Base-by-base conservation (phyloP, 2,113 vertebrate genomes). In the Globicephala melas region DNA sequence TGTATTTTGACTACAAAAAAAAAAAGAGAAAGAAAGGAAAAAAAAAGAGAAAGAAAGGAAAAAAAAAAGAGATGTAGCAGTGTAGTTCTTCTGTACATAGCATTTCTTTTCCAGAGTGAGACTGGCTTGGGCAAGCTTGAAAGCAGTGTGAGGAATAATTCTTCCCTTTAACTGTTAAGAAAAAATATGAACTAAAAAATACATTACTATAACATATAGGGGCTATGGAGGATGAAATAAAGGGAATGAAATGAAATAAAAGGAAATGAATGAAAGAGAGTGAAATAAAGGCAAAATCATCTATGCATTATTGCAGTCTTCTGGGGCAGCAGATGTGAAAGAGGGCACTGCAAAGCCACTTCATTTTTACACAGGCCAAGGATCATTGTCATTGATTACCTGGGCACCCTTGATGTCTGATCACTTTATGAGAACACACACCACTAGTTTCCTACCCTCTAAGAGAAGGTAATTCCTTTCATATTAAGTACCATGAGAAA, bases 161-260 rank as follows among this genome's bases (percentile, higher is more conserved):
- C 31, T 74, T 95, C 89, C 67, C 80, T 47, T 80, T 93, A 90
- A 97, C 68, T 68, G 44, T 58, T 71, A 74, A 82, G 26, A 28
- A 93, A 47, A 93, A 15, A 96, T 96, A 96, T 31, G 23, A 91
- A 97, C 68, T 79, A 76, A 95, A 97, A 74, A 63, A 97, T 97
- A 98, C 98, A 38, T 98, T 98, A 97, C 50, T 96, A 97, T 28
- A 96, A 97, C 63, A 97, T 13, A 79, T 82, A 96, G n/a, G 2
- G 47, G 38, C 88, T 74, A 95, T 92, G 91, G 87, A 77, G 89
- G 92, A 83, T 62, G 86, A 80, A 96, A 71, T 73, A 91, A 96
- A 41, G 50, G 67, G 12, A 89, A n/a, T 62, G 55, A 44, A 89
- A 44, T 47, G 55, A 77, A 36, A 63, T 50, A 33, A 82, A 5